phyloP scores from a whole-genome alignment of 2,888 invertebrate genomes.

The Limenitis camilla region DNA sequence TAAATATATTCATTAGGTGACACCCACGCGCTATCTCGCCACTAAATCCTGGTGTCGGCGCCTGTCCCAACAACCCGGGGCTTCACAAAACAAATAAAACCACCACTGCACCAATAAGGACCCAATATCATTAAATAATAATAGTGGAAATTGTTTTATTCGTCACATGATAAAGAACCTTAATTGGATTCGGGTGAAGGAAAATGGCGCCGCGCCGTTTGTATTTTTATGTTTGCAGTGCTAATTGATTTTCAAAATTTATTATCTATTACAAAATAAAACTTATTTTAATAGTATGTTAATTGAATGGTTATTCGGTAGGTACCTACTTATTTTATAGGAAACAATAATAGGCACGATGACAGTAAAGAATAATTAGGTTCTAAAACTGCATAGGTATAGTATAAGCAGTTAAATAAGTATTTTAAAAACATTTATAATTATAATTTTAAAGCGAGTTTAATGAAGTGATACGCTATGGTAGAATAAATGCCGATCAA shows the following conservation, averaged over 20 bases:
- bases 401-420: too few species aligned
- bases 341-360: too few species aligned
- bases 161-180: slow-evolving; percentile 22
- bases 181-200: slow-evolving; percentile 23
- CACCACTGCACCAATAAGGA: slow-evolving; percentile 33
- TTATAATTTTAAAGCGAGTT: too few species aligned
- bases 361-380: too few species aligned
- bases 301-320: too few species aligned
- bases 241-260: not conserved
- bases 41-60: slow-evolving; percentile 69
- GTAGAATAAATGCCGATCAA: too few species aligned
- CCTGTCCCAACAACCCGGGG: slow-evolving; percentile 50
- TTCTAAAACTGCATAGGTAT: too few species aligned
- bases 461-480: too few species aligned
- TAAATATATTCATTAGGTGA: slow-evolving; percentile 74
- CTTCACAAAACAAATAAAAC: slow-evolving; percentile 40
- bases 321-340: too few species aligned
- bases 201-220: slow-evolving; percentile 11
- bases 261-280: too few species aligned
- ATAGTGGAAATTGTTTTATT: slow-evolving; percentile 28
- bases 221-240: not conserved
- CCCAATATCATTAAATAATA: slow-evolving; percentile 28
- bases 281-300: too few species aligned
- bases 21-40: slow-evolving; percentile 69
- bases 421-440: too few species aligned